A percentile compares a stretch with the other conserved stretches of the same genome.
Evolutionary conservation across 2,797 vertebrate genomes (phyloP).

Genomic region (Anisognathus igniventris): DNA sequence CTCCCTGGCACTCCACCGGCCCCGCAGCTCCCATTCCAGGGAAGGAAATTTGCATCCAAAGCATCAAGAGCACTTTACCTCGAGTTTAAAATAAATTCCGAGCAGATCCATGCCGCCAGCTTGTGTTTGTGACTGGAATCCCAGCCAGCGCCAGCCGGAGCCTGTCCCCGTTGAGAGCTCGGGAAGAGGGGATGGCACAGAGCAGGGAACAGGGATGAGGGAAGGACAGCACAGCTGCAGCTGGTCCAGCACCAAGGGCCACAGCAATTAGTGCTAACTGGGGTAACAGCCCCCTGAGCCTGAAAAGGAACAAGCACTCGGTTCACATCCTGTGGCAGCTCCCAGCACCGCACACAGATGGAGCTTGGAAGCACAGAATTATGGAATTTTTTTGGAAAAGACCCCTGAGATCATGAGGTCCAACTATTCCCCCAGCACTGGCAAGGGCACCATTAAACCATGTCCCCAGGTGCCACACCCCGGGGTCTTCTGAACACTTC

Average conservation of each 20-base stretch:
- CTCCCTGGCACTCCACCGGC: not conserved
- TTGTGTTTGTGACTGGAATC: slow-evolving; percentile 37
- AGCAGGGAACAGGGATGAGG: not conserved
- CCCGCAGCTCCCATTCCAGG: not conserved
- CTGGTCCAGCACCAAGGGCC: not conserved
- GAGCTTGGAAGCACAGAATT: not conserved
- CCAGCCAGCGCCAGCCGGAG: not conserved
- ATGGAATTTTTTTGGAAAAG: not conserved
- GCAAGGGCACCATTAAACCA: not conserved
- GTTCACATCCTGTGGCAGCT: not conserved
- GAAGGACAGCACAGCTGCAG: not conserved
- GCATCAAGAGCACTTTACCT: not conserved
- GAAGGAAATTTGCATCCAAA: slow-evolving; percentile 14
- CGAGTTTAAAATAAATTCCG: not conserved
- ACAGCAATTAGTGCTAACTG: not conserved
- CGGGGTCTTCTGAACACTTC: not conserved
- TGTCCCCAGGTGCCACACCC: not conserved
- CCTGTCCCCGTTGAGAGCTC: not conserved
- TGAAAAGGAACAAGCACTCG: accelerated
- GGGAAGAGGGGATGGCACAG: not conserved
- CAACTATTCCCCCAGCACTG: not conserved
- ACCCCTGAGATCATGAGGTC: not conserved
- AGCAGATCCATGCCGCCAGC: slow-evolving; percentile 26
- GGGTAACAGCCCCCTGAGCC: not conserved
- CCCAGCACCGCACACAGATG: accelerated